Evolutionary conservation across 2,797 vertebrate species (phyloP).

Genomic region (Sparus aurata): DNA sequence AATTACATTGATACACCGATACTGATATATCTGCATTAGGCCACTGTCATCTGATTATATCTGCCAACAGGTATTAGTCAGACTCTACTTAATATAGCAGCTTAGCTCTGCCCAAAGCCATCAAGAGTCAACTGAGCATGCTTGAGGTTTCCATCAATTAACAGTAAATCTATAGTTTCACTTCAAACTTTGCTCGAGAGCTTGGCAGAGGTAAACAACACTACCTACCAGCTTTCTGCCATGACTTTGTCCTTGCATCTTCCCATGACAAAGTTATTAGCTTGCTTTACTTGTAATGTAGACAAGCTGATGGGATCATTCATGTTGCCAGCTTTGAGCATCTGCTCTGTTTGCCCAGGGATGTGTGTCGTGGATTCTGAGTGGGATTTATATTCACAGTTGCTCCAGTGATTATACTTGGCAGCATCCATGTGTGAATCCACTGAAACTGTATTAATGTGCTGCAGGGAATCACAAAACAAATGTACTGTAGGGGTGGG

Average conservation of each 20-base stretch:
- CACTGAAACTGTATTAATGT: not conserved
- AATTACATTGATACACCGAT: too few species aligned
- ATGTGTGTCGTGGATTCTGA: not conserved
- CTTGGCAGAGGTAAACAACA: not conserved
- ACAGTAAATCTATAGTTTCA: not conserved
- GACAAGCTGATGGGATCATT: not conserved
- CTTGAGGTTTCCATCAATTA: not conserved
- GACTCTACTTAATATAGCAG: not conserved
- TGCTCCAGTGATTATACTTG: not conserved
- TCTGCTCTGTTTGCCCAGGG: not conserved
- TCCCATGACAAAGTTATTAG: not conserved
- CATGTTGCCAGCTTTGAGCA: slow-evolving; percentile 1
- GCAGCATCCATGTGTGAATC: not conserved
- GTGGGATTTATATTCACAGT: not conserved
- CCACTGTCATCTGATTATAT: too few species aligned
- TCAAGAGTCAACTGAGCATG: not conserved
- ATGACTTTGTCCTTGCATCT: not conserved
- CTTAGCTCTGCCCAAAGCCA: not conserved
- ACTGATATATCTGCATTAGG: too few species aligned
- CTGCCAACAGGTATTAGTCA: too few species aligned
- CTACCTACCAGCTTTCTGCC: not conserved
- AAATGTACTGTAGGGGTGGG: too few species aligned
- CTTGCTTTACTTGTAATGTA: not conserved
- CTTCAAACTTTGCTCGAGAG: not conserved
- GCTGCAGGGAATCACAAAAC: not conserved